Evolutionary conservation across 2,888 invertebrate species (phyloP), one percentile per base, ranked within the genome.

Genomic region (Meteorus colon): DNA sequence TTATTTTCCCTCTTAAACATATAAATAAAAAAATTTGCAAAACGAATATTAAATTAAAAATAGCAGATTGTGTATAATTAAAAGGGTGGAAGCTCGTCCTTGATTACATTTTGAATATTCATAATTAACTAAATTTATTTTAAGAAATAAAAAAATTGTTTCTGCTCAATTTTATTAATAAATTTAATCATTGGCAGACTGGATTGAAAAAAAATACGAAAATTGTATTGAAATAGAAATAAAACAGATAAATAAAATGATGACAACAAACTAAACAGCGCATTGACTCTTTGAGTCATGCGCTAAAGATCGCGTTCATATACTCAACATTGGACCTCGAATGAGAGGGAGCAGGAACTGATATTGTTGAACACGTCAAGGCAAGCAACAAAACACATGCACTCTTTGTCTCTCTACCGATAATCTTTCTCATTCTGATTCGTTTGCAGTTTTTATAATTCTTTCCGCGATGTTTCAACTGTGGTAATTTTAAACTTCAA

Each of bases 291-390:
- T 80, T 81, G 82, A 84, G 67, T 82, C 82, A 81, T 80, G 55
- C 72, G 70, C 76, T 72, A 66, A 72, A 74, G 76, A 51, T 73
- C 59, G 70, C 63, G 41, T 55, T 55, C 59, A 75, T 68, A 72
- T 75, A 70, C 71, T 37, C 45, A 60, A 73, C 63, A 70, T 55
- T 59, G 80, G 82, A 82, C 85, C 85, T 85, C 84, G 84, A 83
- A 45, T 24, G 24, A 77, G 83, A 81, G 80, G 82, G 82, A 86
- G 81, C 85, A 86, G 86, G 86, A 86, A 86, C 83, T 83, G 77
- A 70, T 73, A n/a, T 69, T 69, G 76, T 55, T 55, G 55, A 55
- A 55, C 55, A 55, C 55, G 71, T 69, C 79, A 79, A 79, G 81
- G 79, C 76, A 78, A 79, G 71, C 80, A 71, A 76, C 75, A 73